Base-by-base conservation (phyloP, 2,797 vertebrate genomes). In the Sus cebifrons region DNA sequence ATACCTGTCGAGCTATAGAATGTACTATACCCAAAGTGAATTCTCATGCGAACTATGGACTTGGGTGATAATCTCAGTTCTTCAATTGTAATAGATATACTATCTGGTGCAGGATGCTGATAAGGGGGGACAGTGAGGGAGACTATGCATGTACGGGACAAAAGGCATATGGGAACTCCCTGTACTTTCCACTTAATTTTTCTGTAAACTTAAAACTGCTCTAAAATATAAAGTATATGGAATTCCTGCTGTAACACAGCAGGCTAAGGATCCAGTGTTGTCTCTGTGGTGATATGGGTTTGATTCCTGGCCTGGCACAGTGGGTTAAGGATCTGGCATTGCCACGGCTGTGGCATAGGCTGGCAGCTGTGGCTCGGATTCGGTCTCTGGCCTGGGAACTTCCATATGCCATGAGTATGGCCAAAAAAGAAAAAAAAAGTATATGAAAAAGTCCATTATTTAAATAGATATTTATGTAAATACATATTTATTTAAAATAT, bases 401-500 rank as follows among this genome's bases (percentile, higher is more conserved):
- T 44, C 44, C 44, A 44, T 44, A 44, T 9, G 9, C 44, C 44
- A 5, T 44, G 44, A 44, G 9, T 44, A 9, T 9, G 44, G 44
- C 44, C 44, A 44, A 44, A 44, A 44, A 44, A 44, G 44, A 44
- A 44, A 44, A 44, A 44, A 44, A 44, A 44, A 44, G 44, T 44
- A 44, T 44, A 44, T 5, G 44, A 44, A 64, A 89, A 88, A 52
- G 58, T 40, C 14, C 52, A 68, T 75, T 86, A 90, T 60, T 71
- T 83, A 89, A 91, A 87, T 83, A 89, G 87, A 87, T 64, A 90
- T 60, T 78, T 56, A 21, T 56, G 5, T n/a, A 79, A 68, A 62
- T 52, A 70, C 44, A 67, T 52, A 67, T 23, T 15, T 27, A 27
- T 91, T 58, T 65, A 75, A 86, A 52, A 64, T 71, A 11, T 85